Conservation (phyloP, 2,113 vertebrate species). For the Hippolais icterina region DNA sequence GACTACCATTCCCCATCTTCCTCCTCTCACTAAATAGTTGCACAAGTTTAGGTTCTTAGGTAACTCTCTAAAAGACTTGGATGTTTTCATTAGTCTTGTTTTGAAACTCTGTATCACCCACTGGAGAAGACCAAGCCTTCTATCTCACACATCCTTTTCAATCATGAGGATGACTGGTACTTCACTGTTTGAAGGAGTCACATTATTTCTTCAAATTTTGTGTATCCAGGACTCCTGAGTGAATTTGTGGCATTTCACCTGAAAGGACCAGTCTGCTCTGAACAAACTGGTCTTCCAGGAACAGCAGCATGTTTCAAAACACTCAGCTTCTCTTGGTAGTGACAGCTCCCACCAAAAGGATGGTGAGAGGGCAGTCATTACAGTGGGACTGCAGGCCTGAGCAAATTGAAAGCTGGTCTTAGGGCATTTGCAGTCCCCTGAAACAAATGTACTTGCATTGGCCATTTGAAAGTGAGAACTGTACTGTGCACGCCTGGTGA, state of each 20-base stretch:
- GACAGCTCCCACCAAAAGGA: not conserved
- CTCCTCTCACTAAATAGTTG: not conserved
- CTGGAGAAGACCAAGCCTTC: not conserved
- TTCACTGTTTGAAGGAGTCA: not conserved
- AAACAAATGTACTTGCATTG: not conserved
- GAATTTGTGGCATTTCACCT: not conserved
- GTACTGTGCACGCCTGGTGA: rapidly evolving
- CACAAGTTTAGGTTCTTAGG: not conserved
- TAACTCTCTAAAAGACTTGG: not conserved
- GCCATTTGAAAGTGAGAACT: not conserved
- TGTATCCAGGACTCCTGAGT: not conserved
- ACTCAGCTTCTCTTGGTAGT: not conserved
- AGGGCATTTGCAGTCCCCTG: not conserved
- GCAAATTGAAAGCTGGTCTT: not conserved
- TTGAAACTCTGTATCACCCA: not conserved
- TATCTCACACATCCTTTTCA: not conserved
- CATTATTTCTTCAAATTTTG: not conserved
- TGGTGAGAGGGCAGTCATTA: not conserved
- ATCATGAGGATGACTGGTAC: rapidly evolving
- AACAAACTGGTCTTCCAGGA: not conserved
- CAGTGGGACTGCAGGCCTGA: not conserved
- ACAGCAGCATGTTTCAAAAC: not conserved
- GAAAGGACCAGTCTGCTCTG: not conserved
- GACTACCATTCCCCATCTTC: not conserved
- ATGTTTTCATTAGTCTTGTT: not conserved